Evolutionary conservation across 2,888 invertebrate genomes (phyloP), one percentile per base, ranked within the genome.

Genomic region (Eulithis testata): DNA sequence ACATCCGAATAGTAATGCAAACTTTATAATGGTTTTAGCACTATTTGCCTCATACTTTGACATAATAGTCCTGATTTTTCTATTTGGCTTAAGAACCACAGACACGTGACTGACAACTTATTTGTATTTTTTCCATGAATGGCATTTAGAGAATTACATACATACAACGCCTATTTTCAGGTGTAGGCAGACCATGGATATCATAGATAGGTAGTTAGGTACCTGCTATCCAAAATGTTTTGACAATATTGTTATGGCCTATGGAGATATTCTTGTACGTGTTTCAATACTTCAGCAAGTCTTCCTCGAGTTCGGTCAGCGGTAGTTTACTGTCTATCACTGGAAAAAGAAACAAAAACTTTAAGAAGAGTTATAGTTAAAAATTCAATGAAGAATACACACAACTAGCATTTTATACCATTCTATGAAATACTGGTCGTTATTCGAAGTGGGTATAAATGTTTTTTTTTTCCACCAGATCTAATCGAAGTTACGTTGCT

Each of bases 321-420:
- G 90, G 88, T 78, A 86, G 71, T 80, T 92, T 92, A 92, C 90
- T 90, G 91, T 91, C 92, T 89, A 90, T 92, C 91, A 80, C 92
- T 91, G 88, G 3, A 85, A 87, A 69, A 62, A 45, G 64, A 68
- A 61, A 5, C 61, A 49, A 3, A n/a, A 12, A 4, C 9, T 12
- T 54, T 11, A 53, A n/a, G n/a, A 2, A 12, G 5, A 44, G 47
- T 47, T 14, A 47, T 12, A 8, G 12, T 4, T 6, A 7, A 47
- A 21, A 2, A 47, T 47, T 14, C 4, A 6, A 9, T 49, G 11
- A 9, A 49, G 21, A 49, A 49, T 49, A 49, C 21, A 49, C 8
- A 7, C 8, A 7, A 6, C 40, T 40, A 40, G 40, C 40, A 8
- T 40, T 40, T 40, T 40, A 11, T 1, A 40, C 8, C 5, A 40